Conservation (phyloP, 2,797 vertebrate genomes). For the Acanthiza pusilla region DNA sequence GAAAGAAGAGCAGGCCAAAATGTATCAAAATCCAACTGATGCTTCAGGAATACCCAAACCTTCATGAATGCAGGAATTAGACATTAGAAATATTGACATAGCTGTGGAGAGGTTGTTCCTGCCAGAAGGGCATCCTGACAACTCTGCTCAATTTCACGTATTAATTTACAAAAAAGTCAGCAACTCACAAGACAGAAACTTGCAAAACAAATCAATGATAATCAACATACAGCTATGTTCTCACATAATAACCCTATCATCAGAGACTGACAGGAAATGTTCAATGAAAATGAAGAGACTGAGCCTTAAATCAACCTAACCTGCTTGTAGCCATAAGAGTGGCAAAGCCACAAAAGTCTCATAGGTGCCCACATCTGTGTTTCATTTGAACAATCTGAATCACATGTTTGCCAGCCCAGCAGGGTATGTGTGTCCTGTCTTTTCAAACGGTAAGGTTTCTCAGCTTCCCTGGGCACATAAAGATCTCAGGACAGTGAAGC, state of each 20-base stretch:
- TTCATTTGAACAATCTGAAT: background rate
- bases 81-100: background rate
- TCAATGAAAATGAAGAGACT: background rate
- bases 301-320: background rate
- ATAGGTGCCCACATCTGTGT: accelerated
- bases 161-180: background rate
- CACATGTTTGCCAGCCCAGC: background rate
- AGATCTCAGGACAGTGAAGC: background rate
- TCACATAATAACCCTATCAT: background rate
- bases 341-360: background rate
- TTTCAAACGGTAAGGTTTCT: background rate
- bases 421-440: background rate
- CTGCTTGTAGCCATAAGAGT: background rate
- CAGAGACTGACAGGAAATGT: background rate
- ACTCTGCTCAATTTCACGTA: background rate
- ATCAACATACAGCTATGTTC: background rate
- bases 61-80: background rate
- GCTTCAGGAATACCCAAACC: background rate
- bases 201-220: background rate
- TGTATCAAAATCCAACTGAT: background rate
- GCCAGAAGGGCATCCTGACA: background rate
- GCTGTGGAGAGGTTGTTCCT: background rate
- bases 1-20: background rate
- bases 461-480: background rate
- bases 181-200: background rate